Percentiles rank a stretch among this genome's conserved stretches.
These are phyloP conservation scores for Nudaria mundana DNA, from an alignment of 2,888 invertebrate species.

Conservation along the genomic window DNA sequence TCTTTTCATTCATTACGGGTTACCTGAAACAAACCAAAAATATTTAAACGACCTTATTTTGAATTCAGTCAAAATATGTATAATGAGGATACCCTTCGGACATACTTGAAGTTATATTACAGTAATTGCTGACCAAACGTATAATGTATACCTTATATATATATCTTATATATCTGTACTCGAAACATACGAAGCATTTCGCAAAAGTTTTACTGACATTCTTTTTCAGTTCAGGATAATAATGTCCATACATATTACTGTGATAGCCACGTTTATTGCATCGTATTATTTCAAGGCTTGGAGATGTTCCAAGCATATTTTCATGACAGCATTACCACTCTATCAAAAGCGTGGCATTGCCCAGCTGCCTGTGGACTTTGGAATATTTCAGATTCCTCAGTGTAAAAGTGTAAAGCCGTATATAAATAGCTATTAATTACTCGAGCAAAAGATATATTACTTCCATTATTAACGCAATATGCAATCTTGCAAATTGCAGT, in stretches of 20 bases:
- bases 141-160: too few species aligned
- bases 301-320: constrained; percentile 32
- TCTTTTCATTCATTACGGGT: too few species aligned
- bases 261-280: constrained; percentile 22
- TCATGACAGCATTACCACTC: constrained; percentile 25
- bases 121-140: too few species aligned
- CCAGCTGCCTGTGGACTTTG: constrained; percentile 23
- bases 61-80: too few species aligned
- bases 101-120: too few species aligned
- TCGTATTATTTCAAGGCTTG: constrained; percentile 34
- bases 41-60: too few species aligned
- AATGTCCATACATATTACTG: constrained; percentile 7
- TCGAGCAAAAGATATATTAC: not conserved
- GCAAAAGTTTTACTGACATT: not conserved
- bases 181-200: too few species aligned
- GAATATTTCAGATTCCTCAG: constrained; percentile 17
- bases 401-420: not conserved
- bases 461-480: not conserved
- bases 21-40: too few species aligned
- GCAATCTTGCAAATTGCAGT: not conserved
- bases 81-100: too few species aligned
- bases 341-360: constrained; percentile 24
- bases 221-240: constrained; percentile 3
- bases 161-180: too few species aligned
- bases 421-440: not conserved